These are phyloP conservation scores for Phasia obesa DNA, from an alignment of 2,888 invertebrate species.

Conservation along the genomic window DNA sequence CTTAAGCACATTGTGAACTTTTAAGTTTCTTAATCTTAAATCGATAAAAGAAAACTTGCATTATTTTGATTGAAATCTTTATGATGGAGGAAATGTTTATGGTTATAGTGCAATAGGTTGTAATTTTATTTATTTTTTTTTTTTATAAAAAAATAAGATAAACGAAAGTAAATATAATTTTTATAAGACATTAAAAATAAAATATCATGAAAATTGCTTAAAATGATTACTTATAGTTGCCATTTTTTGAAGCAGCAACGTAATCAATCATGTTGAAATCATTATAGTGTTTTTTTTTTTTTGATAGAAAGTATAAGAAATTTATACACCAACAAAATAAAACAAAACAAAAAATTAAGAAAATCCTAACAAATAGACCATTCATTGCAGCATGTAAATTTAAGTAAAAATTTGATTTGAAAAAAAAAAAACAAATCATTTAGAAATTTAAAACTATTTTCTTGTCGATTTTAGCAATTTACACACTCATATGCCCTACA, in stretches of 20 bases:
- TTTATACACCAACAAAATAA: slow-evolving; percentile 12
- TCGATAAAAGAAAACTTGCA: slow-evolving; percentile 28
- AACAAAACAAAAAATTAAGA: no score
- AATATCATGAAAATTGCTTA: slow-evolving; percentile 13
- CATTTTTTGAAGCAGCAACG: slow-evolving; percentile 55
- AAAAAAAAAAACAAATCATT: slow-evolving; percentile 11
- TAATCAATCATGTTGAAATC: slow-evolving; percentile 78
- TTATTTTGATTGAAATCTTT: slow-evolving; percentile 39
- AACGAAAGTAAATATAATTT: neutral
- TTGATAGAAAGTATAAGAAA: slow-evolving; percentile 30
- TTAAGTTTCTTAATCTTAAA: neutral
- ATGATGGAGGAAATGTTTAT: neutral
- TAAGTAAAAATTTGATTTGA: neutral
- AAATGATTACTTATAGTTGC: neutral
- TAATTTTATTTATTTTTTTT: slow-evolving; percentile 1
- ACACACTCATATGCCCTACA: slow-evolving; percentile 53
- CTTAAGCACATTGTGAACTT: neutral
- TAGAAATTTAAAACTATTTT: slow-evolving; percentile 57
- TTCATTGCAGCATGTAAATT: slow-evolving; percentile 33
- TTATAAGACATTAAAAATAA: slow-evolving; percentile 14
- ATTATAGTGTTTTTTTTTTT: slow-evolving; percentile 62
- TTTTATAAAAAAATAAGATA: neutral
- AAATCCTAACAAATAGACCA: slow-evolving; percentile 29
- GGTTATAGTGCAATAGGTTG: neutral
- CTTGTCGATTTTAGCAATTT: slow-evolving; percentile 19